A percentile compares a stretch with the other conserved stretches of the same genome.
Evolutionary conservation across 2,113 vertebrate genomes (phyloP).

Genomic region (Bettongia penicillata): DNA sequence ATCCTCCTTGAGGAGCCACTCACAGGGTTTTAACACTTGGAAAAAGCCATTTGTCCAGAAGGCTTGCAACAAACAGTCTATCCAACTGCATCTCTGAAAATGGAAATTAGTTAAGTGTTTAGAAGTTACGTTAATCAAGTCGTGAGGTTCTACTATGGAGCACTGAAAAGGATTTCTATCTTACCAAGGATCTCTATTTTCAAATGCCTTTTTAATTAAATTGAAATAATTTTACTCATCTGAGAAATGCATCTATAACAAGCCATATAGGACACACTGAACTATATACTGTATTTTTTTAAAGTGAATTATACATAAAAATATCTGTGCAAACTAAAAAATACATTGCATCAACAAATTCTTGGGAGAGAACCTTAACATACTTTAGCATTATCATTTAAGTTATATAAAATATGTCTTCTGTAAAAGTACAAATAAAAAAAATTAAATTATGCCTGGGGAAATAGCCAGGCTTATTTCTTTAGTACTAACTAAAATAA

Average conservation of each 20-base stretch:
- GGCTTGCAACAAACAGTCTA: neutral
- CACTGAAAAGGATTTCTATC: neutral
- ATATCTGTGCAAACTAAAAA: slow-evolving; percentile 72
- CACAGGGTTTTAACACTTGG: neutral
- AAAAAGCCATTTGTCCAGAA: neutral
- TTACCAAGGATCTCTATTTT: neutral
- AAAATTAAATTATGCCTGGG: slow-evolving; percentile 80
- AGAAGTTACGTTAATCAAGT: neutral
- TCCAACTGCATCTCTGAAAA: neutral
- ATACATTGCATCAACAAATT: slow-evolving; percentile 76
- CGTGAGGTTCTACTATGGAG: neutral
- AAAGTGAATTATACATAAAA: slow-evolving; percentile 77
- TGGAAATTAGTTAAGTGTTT: neutral
- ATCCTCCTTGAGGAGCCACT: neutral
- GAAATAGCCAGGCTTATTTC: slow-evolving; percentile 51
- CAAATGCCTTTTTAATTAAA: neutral
- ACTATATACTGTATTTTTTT: slow-evolving; percentile 60
- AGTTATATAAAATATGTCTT: slow-evolving; percentile 81
- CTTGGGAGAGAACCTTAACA: slow-evolving; percentile 77
- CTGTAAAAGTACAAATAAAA: slow-evolving; percentile 80
- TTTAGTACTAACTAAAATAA: slow-evolving; percentile 74
- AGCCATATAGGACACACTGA: slow-evolving; percentile 40
- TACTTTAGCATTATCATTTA: slow-evolving; percentile 74
- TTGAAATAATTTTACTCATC: slow-evolving; percentile 18
- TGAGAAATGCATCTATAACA: slow-evolving; percentile 44